phyloP scores from a whole-genome alignment of 2,113 vertebrate species.

The Vombatus ursinus region DNA sequence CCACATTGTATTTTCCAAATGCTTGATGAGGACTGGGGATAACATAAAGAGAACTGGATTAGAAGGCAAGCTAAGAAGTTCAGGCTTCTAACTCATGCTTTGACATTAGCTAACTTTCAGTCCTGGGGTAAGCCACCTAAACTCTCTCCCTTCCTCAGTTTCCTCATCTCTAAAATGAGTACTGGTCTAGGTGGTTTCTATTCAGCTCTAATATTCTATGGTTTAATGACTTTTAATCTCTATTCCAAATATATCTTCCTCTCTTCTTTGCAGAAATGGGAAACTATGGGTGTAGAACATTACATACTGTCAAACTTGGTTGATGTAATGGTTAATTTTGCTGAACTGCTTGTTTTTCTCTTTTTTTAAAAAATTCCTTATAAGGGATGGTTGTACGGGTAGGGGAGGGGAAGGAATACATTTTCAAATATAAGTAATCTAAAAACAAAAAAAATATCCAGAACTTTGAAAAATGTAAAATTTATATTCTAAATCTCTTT shows the following conservation, averaged over 20 bases:
- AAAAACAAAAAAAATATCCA: not conserved
- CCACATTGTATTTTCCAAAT: not conserved
- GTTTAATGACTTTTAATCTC: not conserved
- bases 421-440: not conserved
- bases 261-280: not conserved
- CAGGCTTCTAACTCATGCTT: not conserved
- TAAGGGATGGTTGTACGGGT: not conserved
- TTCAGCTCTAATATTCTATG: not conserved
- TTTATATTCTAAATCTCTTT: conserved; percentile 7
- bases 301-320: not conserved
- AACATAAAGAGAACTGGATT: not conserved
- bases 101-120: not conserved
- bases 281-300: not conserved
- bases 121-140: not conserved
- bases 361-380: not conserved
- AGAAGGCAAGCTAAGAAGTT: not conserved
- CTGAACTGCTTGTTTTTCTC: not conserved
- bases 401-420: not conserved
- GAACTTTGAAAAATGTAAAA: not conserved
- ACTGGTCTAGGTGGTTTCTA: not conserved
- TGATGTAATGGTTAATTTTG: not conserved
- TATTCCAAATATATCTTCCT: not conserved
- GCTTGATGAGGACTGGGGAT: not conserved
- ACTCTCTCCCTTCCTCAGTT: not conserved
- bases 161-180: not conserved